Base-by-base conservation (phyloP, 1,140 invertebrate species). In the Mesaphorura yosii region DNA sequence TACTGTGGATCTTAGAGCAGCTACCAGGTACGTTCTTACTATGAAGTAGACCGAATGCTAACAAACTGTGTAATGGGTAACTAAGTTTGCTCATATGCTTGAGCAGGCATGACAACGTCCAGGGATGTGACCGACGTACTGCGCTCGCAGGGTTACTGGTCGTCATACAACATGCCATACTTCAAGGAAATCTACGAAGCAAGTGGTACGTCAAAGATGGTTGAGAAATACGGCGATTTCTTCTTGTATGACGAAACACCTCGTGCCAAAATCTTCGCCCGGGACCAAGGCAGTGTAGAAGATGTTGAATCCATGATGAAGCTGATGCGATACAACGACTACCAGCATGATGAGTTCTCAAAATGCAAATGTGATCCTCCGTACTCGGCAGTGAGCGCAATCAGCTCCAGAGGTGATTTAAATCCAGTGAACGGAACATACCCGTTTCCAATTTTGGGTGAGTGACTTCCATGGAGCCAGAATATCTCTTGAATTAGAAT, bases 1-100 rank as follows among this genome's bases (percentile, higher is more conserved):
- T 86, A 26, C 66, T 93, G 0, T 83, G 79, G 75, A 73, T 93
- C 28, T 68, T 87, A 2, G 90, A 95, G 68, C 90, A 95, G 68
- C 72, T 89, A 23, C 85, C 87, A 29, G 81, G 78, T 20, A 70
- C 15, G 23, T 41, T 20, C 31, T 41, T 4, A 12, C 23, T 10
- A 52, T 19, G 25, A 46, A 14, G 10, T 10, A 10, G 12, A 23
- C 7, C 25, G 6, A 10, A 15, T 14, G 17, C 14, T 4, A 22
- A 25, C 10, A 22, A 12, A 7, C 28, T 47, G 14, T 25, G 23
- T 17, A 27, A 47, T 22, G 28, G 6, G 25, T 48, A 17, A 6
- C 38, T n/a, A 7, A 34, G 17, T 51, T 12, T 1, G 2, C 12
- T 51, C 22, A 26, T 53, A 29, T 42, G 20, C 17, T 14, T 25